A percentile compares a stretch with the other conserved stretches of the same genome.
These are phyloP conservation scores for Trididemnum nubilum DNA, from an alignment of 23 tunicate species.

Conservation along the genomic window DNA sequence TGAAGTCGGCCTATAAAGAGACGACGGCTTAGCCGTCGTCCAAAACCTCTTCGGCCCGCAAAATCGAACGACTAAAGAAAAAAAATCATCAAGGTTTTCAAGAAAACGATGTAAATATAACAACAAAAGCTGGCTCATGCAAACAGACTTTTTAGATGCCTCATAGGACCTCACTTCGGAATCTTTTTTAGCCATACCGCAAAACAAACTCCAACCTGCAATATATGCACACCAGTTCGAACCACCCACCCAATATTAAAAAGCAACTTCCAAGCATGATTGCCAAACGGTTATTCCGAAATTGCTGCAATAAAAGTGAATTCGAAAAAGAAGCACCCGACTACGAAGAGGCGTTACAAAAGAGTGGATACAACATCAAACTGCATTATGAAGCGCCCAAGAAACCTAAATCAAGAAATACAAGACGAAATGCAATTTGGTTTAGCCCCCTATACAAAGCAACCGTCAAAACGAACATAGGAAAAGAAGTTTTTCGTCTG, in stretches of 20 bases:
- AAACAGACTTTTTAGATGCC: constrained; percentile 2
- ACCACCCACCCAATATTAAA: background rate
- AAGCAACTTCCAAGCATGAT: background rate
- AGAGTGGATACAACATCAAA: background rate
- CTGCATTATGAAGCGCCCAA: background rate
- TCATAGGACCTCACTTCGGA: background rate
- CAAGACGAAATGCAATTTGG: background rate
- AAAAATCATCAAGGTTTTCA: background rate
- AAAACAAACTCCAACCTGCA: background rate
- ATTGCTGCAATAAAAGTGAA: background rate
- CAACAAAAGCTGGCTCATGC: background rate
- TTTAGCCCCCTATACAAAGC: background rate
- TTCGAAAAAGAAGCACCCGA: background rate
- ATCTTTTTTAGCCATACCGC: background rate
- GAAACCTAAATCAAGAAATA: background rate
- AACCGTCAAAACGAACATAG: too few relatives aligned
- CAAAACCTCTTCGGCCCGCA: background rate
- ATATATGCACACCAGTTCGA: background rate
- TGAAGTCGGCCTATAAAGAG: background rate
- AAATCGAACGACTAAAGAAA: background rate
- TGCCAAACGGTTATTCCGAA: background rate
- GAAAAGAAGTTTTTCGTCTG: too few relatives aligned
- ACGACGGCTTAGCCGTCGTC: background rate
- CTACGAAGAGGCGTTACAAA: background rate
- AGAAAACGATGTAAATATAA: background rate